phyloP scores from a whole-genome alignment of 2,113 vertebrate species.

The Tragulus kanchil region DNA sequence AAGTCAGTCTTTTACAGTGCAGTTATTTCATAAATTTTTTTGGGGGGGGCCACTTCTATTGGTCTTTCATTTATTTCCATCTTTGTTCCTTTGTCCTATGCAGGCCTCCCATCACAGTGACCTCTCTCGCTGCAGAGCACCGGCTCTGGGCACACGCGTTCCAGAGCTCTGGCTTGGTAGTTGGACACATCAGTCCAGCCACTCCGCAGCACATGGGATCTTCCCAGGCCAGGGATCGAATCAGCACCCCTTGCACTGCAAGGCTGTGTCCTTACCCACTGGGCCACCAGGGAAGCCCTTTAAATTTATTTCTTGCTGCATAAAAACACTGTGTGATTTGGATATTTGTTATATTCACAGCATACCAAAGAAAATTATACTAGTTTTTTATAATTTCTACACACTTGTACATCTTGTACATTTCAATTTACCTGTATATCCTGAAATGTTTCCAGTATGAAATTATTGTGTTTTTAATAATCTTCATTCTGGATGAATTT shows the following conservation, averaged over 20 bases:
- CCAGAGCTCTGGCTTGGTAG: no score
- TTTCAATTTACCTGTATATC: neutral
- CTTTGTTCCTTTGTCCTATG: no score
- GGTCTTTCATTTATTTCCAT: no score
- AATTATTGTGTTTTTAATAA: neutral
- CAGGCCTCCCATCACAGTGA: no score
- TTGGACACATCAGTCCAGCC: no score
- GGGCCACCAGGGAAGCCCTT: neutral
- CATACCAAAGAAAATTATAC: neutral
- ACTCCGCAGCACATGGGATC: no score
- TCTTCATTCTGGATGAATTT: slow-evolving; percentile 4
- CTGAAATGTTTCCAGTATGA: neutral
- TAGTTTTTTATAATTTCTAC: neutral
- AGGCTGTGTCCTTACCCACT: neutral
- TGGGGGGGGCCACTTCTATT: no score
- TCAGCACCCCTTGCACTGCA: no score
- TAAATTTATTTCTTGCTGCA: neutral
- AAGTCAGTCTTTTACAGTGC: neutral
- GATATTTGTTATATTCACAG: neutral
- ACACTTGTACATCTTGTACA: neutral
- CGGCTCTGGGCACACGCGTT: no score
- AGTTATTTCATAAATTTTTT: neutral
- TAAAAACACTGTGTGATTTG: neutral
- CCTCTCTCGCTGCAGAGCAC: no score
- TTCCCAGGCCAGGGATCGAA: no score